Evolutionary conservation across 2,113 vertebrate species (phyloP).

Genomic region (Mustela nigripes): DNA sequence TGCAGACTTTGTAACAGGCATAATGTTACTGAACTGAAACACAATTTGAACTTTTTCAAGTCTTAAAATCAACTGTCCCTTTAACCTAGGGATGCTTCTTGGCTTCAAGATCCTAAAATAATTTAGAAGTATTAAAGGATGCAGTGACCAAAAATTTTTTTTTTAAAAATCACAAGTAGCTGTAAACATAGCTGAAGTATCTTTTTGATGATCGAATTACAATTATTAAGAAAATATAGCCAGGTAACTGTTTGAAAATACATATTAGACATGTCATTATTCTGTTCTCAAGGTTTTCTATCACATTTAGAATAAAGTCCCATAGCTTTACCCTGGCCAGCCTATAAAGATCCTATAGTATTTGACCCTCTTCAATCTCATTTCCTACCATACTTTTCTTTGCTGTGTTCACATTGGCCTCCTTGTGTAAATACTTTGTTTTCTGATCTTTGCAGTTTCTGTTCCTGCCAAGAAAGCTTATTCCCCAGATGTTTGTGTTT

Average conservation of each 20-base stretch:
- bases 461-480: not conserved
- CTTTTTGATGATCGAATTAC: not conserved
- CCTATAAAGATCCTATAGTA: not conserved
- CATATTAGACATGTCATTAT: not conserved
- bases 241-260: not conserved
- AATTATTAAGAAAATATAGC: not conserved
- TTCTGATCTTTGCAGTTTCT: not conserved
- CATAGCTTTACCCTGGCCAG: not conserved
- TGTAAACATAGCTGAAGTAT: not conserved
- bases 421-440: not conserved
- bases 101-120: not conserved
- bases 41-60: not conserved
- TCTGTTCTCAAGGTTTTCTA: not conserved
- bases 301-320: not conserved
- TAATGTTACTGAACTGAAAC: not conserved
- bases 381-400: not conserved
- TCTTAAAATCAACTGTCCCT: not conserved
- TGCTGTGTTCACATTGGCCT: not conserved
- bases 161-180: not conserved
- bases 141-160: not conserved
- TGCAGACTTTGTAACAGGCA: not conserved
- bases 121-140: not conserved
- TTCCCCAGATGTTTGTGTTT: not conserved
- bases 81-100: slow-evolving; percentile 10
- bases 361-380: not conserved